These are phyloP conservation scores for Onchidella celtica DNA, from an alignment of 2,888 invertebrate genomes.

Conservation along the genomic window DNA sequence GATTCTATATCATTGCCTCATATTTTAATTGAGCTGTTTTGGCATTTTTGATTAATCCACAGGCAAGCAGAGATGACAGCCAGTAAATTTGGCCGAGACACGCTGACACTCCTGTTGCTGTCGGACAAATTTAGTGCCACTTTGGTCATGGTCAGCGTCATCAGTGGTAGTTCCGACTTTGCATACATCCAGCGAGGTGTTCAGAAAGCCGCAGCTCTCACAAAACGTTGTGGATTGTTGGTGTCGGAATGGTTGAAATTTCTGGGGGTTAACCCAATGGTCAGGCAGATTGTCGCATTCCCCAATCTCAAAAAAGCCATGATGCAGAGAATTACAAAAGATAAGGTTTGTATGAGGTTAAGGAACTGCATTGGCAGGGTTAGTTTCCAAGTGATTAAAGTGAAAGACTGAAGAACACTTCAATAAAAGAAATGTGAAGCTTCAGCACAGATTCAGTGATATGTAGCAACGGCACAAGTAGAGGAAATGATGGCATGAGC, in stretches of 20 bases:
- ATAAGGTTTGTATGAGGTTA: constrained; percentile 26
- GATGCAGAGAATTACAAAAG: constrained; percentile 23
- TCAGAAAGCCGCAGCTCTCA: background rate
- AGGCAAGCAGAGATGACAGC: too few relatives aligned
- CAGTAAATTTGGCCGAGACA: background rate
- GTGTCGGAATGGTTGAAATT: constrained; percentile 4
- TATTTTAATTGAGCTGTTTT: too few relatives aligned
- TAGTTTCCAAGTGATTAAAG: too few relatives aligned
- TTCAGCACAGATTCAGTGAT: too few relatives aligned
- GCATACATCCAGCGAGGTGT: constrained; percentile 24
- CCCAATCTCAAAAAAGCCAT: constrained; percentile 33
- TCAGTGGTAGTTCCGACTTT: constrained; percentile 36
- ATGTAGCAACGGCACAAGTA: too few relatives aligned
- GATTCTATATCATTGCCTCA: too few relatives aligned
- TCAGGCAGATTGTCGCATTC: constrained; percentile 33
- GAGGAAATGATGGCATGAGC: too few relatives aligned
- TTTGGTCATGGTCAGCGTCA: constrained; percentile 18
- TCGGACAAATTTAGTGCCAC: constrained; percentile 28
- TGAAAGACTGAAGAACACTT: too few relatives aligned
- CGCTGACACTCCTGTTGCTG: constrained; percentile 35
- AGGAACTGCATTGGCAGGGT: background rate
- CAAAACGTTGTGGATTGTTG: background rate
- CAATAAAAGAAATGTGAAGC: too few relatives aligned
- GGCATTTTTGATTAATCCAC: too few relatives aligned
- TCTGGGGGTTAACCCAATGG: background rate